Evolutionary conservation across 2,888 invertebrate genomes (phyloP).

Genomic region (Ariolimax columbianus): DNA sequence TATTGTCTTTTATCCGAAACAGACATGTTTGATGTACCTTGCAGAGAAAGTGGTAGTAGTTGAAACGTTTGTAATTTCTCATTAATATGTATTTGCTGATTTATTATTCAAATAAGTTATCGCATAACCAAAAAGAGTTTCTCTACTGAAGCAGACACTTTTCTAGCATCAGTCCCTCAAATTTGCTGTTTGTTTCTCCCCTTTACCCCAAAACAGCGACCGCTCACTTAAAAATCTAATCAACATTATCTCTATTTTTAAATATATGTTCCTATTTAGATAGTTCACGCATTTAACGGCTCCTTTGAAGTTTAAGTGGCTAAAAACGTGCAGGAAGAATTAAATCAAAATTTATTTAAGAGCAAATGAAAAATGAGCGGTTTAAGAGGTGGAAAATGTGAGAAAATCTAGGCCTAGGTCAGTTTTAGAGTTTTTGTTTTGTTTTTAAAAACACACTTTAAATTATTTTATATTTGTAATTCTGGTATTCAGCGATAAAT

Average conservation of each 20-base stretch:
- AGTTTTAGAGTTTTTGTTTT: background rate
- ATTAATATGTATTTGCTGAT: too few species aligned
- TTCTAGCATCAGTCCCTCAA: too few species aligned
- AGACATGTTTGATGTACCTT: too few species aligned
- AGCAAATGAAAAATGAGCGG: background rate
- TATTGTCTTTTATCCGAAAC: too few species aligned
- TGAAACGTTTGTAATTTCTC: too few species aligned
- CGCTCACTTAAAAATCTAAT: too few species aligned
- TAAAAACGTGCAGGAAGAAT: background rate
- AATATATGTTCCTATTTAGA: constrained; percentile 12
- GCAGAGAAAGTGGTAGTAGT: too few species aligned
- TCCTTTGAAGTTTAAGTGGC: constrained; percentile 30
- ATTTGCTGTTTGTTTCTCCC: too few species aligned
- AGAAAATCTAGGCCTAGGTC: background rate
- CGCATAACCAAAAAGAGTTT: too few species aligned
- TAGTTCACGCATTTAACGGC: background rate
- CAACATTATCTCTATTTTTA: constrained; percentile 18
- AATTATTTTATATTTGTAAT: background rate
- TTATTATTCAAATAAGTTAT: too few species aligned
- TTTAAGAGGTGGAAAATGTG: background rate
- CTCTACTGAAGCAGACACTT: too few species aligned
- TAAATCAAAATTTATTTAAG: background rate
- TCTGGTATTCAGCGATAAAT: background rate
- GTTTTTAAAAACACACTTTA: background rate
- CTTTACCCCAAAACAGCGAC: too few species aligned